Evolutionary conservation across 1,140 invertebrate species (phyloP).

Genomic region (Magallana angulata): DNA sequence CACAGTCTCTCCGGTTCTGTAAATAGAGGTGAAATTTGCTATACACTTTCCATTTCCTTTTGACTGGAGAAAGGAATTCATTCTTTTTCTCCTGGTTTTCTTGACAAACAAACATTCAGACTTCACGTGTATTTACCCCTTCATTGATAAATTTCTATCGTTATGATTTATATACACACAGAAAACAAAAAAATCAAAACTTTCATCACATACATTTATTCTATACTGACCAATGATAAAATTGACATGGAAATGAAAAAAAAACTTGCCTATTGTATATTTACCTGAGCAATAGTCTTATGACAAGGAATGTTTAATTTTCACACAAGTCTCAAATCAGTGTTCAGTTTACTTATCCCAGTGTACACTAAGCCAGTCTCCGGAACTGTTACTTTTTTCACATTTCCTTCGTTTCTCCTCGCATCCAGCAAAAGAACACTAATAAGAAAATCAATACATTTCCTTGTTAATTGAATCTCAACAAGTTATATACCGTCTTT

Average conservation of each 20-base stretch:
- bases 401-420: slow-evolving; percentile 3
- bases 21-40: neutral
- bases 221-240: neutral
- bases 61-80: neutral
- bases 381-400: neutral
- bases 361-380: neutral
- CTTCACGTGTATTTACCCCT: neutral
- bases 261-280: slow-evolving; percentile 3
- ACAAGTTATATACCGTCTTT: slow-evolving; percentile 27
- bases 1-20: neutral
- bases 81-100: neutral
- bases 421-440: slow-evolving; percentile 12
- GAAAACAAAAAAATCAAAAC: slow-evolving; percentile 27
- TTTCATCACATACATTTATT: slow-evolving; percentile 6
- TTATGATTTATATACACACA: neutral
- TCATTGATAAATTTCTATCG: neutral
- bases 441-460: slow-evolving; percentile 25
- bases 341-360: slow-evolving; percentile 11
- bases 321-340: slow-evolving; percentile 1
- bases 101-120: neutral
- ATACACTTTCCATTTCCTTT: slow-evolving; percentile 7
- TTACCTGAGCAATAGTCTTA: neutral
- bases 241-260: neutral
- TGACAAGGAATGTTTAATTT: neutral
- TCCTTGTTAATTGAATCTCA: slow-evolving; percentile 34